Evolutionary conservation across 2,113 vertebrate genomes (phyloP).

Genomic region (Takifugu bimaculatus): DNA sequence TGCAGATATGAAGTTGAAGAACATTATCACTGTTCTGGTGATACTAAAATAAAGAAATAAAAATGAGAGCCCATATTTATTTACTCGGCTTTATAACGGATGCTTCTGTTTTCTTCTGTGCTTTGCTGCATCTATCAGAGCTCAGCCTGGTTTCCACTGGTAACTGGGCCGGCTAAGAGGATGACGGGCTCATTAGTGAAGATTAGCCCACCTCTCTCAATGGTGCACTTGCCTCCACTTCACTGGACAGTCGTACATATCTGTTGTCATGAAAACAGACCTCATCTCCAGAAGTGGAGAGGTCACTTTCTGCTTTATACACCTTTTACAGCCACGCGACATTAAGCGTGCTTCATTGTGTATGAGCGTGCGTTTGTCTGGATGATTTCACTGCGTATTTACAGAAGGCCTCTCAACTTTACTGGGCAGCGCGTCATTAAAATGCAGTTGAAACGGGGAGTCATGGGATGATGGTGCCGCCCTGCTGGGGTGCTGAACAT

Average conservation of each 20-base stretch:
- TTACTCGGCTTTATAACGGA: conserved; percentile 33
- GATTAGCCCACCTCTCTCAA: conserved; percentile 53
- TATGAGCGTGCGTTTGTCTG: background rate
- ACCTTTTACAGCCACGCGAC: conserved; percentile 21
- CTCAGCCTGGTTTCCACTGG: conserved; percentile 52
- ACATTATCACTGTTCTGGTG: conserved; percentile 14
- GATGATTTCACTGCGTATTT: background rate
- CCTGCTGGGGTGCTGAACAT: conserved; percentile 8
- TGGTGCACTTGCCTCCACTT: conserved; percentile 41
- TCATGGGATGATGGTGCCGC: conserved; percentile 3
- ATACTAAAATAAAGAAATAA: background rate
- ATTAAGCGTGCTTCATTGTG: background rate
- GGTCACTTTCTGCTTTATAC: conserved; percentile 32
- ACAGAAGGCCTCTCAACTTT: background rate
- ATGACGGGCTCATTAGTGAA: conserved; percentile 68
- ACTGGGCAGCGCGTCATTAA: conserved; percentile 8
- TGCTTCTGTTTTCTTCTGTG: conserved; percentile 26
- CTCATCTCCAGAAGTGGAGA: conserved; percentile 22
- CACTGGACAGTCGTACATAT: conserved; percentile 52
- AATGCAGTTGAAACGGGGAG: background rate
- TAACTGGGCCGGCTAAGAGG: conserved; percentile 50
- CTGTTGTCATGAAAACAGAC: conserved; percentile 52
- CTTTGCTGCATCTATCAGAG: conserved; percentile 38
- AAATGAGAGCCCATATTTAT: conserved; percentile 11
- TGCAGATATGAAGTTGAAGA: conserved; percentile 8